Evolutionary conservation across 2,113 vertebrate genomes (phyloP), one percentile per base, ranked within the genome.

Genomic region (Psophia crepitans): DNA sequence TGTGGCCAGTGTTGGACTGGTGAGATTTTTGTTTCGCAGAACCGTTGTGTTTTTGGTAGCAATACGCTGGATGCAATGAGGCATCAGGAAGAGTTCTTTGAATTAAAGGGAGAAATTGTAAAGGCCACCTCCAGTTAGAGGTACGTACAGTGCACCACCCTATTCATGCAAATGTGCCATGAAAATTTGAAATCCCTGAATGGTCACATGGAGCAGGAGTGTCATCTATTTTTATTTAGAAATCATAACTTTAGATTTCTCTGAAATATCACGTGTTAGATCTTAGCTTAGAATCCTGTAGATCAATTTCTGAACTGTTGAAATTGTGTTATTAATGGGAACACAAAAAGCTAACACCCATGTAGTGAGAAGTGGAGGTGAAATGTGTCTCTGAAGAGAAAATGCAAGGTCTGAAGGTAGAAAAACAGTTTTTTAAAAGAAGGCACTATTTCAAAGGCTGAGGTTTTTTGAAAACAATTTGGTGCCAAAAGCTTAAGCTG

Each of bases 401-500:
- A 93, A 95, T 61, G 74, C 74, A 90, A 80, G 37, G 76, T 91
- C 64, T 91, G 71, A 94, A 95, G 91, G 93, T 95, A 94, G 94
- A 60, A 92, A 96, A 97, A 58, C 79, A 78, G 54, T 82, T 91
- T 46, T 89, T 56, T 90, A 51, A 18, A 96, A 95, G 92, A 75
- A 92, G 75, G 83, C 84, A 86, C 65, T 76, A 65, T 97, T 96
- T 98, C 97, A 97, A 98, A 98, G 95, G 56, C 93, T 88, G 83
- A 97, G 94, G 66, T 33, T 87, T 95, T 95, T 84, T 84, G 87
- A 93, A 96, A 96, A 96, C 92, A 95, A 97, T 98, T 98, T 95
- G 95, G 97, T 98, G 98, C 98, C 98, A 98, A 96, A 96, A 98
- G 94, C 95, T 92, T 98, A 98, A 98, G 98, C 96, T 98, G 98